Evolutionary conservation across 2,113 vertebrate genomes (phyloP).

Genomic region (Monopterus albus): DNA sequence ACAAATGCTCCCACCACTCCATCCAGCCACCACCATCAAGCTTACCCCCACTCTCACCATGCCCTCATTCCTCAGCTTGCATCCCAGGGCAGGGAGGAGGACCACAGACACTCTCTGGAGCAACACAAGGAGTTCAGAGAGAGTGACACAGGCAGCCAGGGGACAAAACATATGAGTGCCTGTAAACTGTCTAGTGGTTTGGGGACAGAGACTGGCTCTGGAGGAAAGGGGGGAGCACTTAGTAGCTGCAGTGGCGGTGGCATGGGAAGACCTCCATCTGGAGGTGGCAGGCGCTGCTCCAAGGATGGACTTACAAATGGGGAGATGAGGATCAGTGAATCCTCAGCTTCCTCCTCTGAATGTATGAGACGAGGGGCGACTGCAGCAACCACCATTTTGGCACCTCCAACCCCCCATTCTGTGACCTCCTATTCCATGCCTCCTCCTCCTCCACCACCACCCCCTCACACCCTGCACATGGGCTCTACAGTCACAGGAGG

Average conservation of each 20-base stretch:
- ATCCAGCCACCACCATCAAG: conserved; percentile 68
- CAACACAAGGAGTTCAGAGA: conserved; percentile 88
- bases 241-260: conserved; percentile 59
- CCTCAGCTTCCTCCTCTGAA: conserved; percentile 83
- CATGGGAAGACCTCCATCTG: conserved; percentile 50
- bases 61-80: conserved; percentile 70
- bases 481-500: conserved; percentile 85
- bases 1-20: conserved; percentile 41
- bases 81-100: conserved; percentile 80
- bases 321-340: conserved; percentile 85
- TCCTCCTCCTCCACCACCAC: conserved; percentile 79
- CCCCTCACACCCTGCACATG: conserved; percentile 82
- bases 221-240: conserved; percentile 69
- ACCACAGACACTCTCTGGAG: conserved; percentile 79
- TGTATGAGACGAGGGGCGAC: conserved; percentile 87
- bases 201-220: conserved; percentile 70
- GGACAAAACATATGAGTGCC: conserved; percentile 85
- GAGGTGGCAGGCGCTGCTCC: conserved; percentile 84
- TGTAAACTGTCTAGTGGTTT: conserved; percentile 83
- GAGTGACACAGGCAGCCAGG: conserved; percentile 59
- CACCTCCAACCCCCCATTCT: conserved; percentile 80
- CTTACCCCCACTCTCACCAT: conserved; percentile 69
- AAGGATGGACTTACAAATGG: conserved; percentile 76
- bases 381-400: conserved; percentile 76
- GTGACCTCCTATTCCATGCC: conserved; percentile 90